A percentile compares a stretch with the other conserved stretches of the same genome.
Conservation (phyloP, 2,113 vertebrate genomes). For the Falcunculus frontatus region DNA sequence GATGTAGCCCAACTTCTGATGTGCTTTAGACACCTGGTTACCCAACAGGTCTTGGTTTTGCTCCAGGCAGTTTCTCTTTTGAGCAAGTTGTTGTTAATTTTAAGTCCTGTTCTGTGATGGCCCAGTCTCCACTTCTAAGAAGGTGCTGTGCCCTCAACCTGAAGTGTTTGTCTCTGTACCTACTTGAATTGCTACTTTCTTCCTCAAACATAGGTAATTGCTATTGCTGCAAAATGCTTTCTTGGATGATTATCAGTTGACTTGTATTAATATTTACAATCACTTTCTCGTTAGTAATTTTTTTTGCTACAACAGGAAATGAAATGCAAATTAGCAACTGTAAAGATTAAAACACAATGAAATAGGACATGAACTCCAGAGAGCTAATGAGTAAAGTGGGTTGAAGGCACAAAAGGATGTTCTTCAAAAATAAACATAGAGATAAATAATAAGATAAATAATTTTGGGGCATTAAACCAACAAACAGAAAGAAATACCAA, state of each 20-base stretch:
- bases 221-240: not conserved
- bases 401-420: constrained; percentile 48
- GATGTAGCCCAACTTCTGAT: not conserved
- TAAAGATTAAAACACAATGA: constrained; percentile 72
- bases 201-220: not conserved
- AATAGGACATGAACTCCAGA: constrained; percentile 63
- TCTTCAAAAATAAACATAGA: constrained; percentile 58
- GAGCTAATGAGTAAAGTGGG: constrained; percentile 72
- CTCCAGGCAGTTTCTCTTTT: not conserved
- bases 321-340: constrained; percentile 75
- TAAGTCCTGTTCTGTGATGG: not conserved
- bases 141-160: not conserved
- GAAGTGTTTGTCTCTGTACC: not conserved
- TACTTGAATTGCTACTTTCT: not conserved
- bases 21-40: not conserved
- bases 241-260: constrained; percentile 27
- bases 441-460: constrained; percentile 56
- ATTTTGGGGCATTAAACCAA: constrained; percentile 22
- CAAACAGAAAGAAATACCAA: not conserved
- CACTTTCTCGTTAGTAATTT: constrained; percentile 3
- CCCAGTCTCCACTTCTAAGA: not conserved
- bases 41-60: not conserved
- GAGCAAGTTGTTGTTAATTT: not conserved
- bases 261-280: constrained; percentile 70
- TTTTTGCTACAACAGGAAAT: constrained; percentile 53